Base-by-base conservation (phyloP, 2,113 vertebrate genomes). In the Pteruthius melanotis region DNA sequence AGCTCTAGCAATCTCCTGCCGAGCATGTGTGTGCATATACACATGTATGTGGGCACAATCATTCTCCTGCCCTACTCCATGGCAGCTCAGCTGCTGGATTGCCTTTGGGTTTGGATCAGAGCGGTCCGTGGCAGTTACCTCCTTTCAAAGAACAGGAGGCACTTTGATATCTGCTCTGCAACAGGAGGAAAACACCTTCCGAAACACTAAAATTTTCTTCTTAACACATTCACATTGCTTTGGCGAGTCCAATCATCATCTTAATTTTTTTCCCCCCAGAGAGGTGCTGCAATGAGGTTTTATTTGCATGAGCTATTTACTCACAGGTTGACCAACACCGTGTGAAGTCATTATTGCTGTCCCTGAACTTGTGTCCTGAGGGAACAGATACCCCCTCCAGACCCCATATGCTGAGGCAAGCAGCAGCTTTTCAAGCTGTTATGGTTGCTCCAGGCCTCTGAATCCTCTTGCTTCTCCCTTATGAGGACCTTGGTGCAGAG, bases 401-500 rank as follows among this genome's bases (percentile, higher is more conserved):
- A 70, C 26, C 11, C 45, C 2, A 0, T 47, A 12, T 15, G 3
- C 5, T 10, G 20, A 30, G 37, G 15, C 26, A 70, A 61, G 39
- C 60, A 89, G 54, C 35, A 52, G 6, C 13, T 84, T 84, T 42
- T 19, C 56, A 82, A 88, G 44, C 21, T 83, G 14, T 11, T 7
- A 2, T 11, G 39, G 15, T 15, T 17, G 9, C 57, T 61, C 31
- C 4, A 9, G 47, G 33, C 20, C 47, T 82, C 31, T 72, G 30
- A n/a, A 35, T 47, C 8, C 37, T 84, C 40, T 72, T 69, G 15
- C 11, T 20, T 56, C 21, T 82, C 30, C 23, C 10, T 69, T 47
- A 27, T 24, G 64, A 72, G 50, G 37, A 40, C 16, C 35, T 84
- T 7, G 26, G 20, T 53, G 18, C 61, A n/a, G 24, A 21, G 10